Percentiles rank a stretch among this genome's conserved stretches.
Evolutionary conservation across 1,140 invertebrate genomes (phyloP).

Genomic region (Helicoverpa armigera): DNA sequence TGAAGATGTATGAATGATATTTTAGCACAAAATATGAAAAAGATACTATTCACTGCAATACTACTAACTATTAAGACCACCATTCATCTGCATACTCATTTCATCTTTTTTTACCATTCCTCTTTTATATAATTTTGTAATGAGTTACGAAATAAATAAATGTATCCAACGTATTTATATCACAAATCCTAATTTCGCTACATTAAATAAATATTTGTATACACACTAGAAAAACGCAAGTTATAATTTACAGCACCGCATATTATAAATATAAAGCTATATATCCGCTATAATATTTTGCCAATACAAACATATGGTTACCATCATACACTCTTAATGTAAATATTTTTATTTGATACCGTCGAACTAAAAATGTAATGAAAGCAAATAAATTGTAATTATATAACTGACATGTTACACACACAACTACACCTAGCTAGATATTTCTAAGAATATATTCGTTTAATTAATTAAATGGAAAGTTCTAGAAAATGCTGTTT

Average conservation of each 20-base stretch:
- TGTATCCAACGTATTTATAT: neutral
- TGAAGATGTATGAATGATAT: too few relatives aligned
- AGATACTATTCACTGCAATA: too few relatives aligned
- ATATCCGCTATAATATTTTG: conserved; percentile 41
- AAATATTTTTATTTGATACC: conserved; percentile 40
- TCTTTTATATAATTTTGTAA: too few relatives aligned
- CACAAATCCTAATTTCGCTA: neutral
- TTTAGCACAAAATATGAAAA: too few relatives aligned
- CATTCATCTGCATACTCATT: too few relatives aligned
- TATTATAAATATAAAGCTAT: conserved; percentile 22
- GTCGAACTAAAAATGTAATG: conserved; percentile 9
- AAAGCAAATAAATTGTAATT: neutral
- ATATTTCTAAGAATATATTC: too few relatives aligned
- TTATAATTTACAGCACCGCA: conserved; percentile 43
- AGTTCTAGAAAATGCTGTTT: too few relatives aligned
- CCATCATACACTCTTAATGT: conserved; percentile 36
- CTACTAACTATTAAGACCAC: too few relatives aligned
- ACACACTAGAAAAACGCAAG: conserved; percentile 25
- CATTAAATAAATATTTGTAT: neutral
- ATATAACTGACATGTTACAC: neutral
- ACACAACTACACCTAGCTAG: too few relatives aligned
- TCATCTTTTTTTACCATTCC: too few relatives aligned
- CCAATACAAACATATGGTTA: conserved; percentile 49
- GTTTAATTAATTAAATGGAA: too few relatives aligned
- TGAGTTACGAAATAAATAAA: too few relatives aligned